Evolutionary conservation across 2,113 vertebrate species (phyloP), one percentile per base, ranked within the genome.

Genomic region (Cebidichthys violaceus): DNA sequence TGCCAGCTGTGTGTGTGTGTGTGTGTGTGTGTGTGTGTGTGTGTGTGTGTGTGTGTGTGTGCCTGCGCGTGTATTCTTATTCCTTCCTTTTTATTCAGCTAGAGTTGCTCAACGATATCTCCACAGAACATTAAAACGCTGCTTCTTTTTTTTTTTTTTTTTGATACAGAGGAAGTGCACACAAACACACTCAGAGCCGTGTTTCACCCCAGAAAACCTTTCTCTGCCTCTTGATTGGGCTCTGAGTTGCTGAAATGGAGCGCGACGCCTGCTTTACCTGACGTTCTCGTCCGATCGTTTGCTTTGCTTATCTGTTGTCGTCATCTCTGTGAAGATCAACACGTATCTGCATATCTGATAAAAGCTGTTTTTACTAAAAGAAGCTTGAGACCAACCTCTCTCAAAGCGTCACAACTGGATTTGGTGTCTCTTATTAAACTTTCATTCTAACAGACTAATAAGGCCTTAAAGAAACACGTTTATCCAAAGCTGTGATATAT

Each of bases 71-170:
- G n/a, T n/a, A n/a, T 76, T 81, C 75, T 68, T 64, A 2, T 88
- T 91, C 77, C 88, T 90, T 90, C 89, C 89, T 84, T 85, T 90
- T 86, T 69, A 52, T 86, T 70, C 45, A 0, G 60, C 27, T 71
- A 47, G 61, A 83, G 80, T 93, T 94, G 84, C 90, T 68, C 85
- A 90, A 92, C 74, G 2, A 37, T 81, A 86, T 92, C 84, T 50
- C 43, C 3, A 55, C 60, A 70, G 75, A 88, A 89, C 83, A 70
- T 71, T 80, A 89, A 88, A 86, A 86, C 70, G 82, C 27, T 75
- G 75, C 6, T 45, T 33, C 88, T 85, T 81, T 84, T 74, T 77
- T 68, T 84, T 74, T 77, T 68, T 85, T 81, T 86, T 71, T 70
- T 71, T 47, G 78, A 84, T 60, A 74, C 71, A 60, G 61, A 82